Conservation (phyloP, 2,888 invertebrate species). For the Mesoligia furuncula region DNA sequence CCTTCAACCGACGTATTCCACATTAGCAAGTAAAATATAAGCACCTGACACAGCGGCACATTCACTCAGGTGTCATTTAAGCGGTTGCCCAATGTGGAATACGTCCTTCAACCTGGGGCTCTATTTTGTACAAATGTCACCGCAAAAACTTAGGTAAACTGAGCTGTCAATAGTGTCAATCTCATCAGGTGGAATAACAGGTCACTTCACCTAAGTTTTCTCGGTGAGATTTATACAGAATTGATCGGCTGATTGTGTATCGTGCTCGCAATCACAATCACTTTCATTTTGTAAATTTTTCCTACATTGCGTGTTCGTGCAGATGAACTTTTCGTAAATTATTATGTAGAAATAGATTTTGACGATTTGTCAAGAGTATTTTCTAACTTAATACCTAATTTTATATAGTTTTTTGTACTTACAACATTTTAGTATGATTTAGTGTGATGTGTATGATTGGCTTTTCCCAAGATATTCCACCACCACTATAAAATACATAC, state of each 20-base stretch:
- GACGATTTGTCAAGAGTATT: not conserved
- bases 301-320: no score
- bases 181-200: not conserved
- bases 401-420: not conserved
- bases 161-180: not conserved
- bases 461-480: not conserved
- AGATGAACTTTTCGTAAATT: not conserved
- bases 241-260: not conserved
- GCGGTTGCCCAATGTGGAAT: no score
- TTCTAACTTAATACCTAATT: not conserved
- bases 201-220: no score
- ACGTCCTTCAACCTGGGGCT: not conserved
- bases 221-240: not conserved
- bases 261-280: not conserved
- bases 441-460: not conserved
- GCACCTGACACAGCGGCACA: no score
- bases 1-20: no score
- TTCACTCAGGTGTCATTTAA: no score
- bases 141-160: not conserved
- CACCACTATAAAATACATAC: not conserved
- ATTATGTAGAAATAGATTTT: not conserved
- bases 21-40: no score
- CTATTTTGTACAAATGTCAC: not conserved
- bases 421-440: not conserved
- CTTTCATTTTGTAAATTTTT: not conserved